These are phyloP conservation scores for Turdus rufiventris DNA, from an alignment of 2,113 vertebrate species.

Conservation along the genomic window DNA sequence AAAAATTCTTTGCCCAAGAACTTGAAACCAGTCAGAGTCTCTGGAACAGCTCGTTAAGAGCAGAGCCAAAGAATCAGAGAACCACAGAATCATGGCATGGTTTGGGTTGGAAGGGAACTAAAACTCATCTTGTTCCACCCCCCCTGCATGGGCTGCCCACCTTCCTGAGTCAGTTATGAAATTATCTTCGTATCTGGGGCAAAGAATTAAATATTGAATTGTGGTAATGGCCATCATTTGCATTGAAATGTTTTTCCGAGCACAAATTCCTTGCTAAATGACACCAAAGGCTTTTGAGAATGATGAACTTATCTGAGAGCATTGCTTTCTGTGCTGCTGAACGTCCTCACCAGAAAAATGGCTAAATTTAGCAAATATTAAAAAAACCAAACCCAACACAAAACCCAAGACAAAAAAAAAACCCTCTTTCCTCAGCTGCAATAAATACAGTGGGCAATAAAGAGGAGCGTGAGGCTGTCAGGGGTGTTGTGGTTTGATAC, in stretches of 20 bases:
- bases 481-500: background rate
- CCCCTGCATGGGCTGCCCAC: background rate
- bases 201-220: slow-evolving; percentile 14
- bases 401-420: background rate
- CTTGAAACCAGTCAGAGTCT: background rate
- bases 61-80: background rate
- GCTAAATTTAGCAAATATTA: slow-evolving; percentile 11
- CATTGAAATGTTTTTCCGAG: slow-evolving; percentile 11
- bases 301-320: slow-evolving; percentile 4
- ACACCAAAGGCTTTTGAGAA: slow-evolving; percentile 32
- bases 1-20: background rate
- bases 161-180: background rate
- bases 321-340: background rate
- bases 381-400: background rate
- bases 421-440: background rate
- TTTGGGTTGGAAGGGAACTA: background rate
- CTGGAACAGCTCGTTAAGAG: rapidly evolving
- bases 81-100: background rate
- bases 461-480: background rate
- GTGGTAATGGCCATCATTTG: slow-evolving; percentile 18
- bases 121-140: background rate
- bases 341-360: background rate
- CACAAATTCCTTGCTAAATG: background rate
- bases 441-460: background rate
- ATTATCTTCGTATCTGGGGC: background rate